These are phyloP conservation scores for Polydrusus cervinus DNA, from an alignment of 2,888 invertebrate genomes.

Conservation along the genomic window DNA sequence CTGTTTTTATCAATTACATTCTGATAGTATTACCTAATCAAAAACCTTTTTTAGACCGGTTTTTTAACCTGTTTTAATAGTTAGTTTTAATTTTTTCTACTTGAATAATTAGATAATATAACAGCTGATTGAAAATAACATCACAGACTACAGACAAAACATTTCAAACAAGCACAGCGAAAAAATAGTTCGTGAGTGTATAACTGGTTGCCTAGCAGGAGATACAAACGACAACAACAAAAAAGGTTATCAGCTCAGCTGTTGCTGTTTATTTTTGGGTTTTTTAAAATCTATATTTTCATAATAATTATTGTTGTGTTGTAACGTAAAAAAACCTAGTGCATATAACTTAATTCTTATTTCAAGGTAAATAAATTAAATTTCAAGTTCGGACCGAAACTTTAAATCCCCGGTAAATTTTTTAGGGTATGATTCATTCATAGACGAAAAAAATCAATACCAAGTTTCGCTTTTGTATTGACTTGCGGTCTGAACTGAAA, in stretches of 20 bases:
- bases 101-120: neutral
- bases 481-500: neutral
- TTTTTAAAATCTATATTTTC: too few relatives aligned
- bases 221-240: too few relatives aligned
- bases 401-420: neutral
- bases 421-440: conserved; percentile 13
- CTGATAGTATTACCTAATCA: conserved; percentile 32
- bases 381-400: neutral
- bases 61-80: conserved; percentile 28
- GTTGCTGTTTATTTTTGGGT: too few relatives aligned
- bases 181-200: too few relatives aligned
- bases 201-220: too few relatives aligned
- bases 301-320: neutral
- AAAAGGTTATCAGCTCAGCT: too few relatives aligned
- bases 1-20: conserved; percentile 29
- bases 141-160: too few relatives aligned
- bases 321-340: conserved; percentile 4
- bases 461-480: neutral
- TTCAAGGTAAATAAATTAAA: neutral
- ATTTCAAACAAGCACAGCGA: too few relatives aligned
- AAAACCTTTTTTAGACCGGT: conserved; percentile 23
- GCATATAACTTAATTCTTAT: neutral
- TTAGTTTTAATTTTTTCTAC: conserved; percentile 1
- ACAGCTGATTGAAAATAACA: neutral
- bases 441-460: conserved; percentile 9